Percentiles rank a stretch among this genome's conserved stretches.
phyloP scores from a whole-genome alignment of 2,888 invertebrate genomes.

The Phengaris alcon region DNA sequence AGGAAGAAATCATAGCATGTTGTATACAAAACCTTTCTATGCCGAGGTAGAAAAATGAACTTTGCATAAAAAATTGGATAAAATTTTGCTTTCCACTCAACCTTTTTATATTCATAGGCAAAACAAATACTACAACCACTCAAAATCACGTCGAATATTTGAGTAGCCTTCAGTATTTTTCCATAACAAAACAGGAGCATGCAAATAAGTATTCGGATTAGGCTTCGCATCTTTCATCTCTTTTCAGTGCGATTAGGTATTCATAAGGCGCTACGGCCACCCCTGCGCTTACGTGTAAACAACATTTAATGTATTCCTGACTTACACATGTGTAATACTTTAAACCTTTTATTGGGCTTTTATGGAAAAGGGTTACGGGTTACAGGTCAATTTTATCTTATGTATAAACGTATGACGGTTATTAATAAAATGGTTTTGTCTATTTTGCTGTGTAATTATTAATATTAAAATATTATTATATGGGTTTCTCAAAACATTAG shows the following conservation, averaged over 20 bases:
- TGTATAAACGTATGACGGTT: background rate
- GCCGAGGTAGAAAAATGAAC: background rate
- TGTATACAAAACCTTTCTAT: background rate
- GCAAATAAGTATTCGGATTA: conserved; percentile 66
- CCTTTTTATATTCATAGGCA: background rate
- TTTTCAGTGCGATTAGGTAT: conserved; percentile 66
- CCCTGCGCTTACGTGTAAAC: conserved; percentile 55
- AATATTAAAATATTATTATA: too few relatives aligned
- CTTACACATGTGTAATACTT: conserved; percentile 13
- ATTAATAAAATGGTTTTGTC: background rate
- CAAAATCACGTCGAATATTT: conserved; percentile 29
- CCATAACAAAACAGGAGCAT: conserved; percentile 50
- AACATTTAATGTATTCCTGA: conserved; percentile 37
- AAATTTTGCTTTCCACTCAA: background rate
- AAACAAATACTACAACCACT: conserved; percentile 7
- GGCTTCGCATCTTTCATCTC: conserved; percentile 64
- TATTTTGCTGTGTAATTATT: background rate
- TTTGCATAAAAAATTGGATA: background rate
- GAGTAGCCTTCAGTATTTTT: conserved; percentile 36
- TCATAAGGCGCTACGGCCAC: conserved; percentile 57
- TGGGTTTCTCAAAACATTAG: too few relatives aligned
- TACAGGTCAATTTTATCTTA: background rate
- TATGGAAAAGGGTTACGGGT: conserved; percentile 6
- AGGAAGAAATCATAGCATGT: too few relatives aligned
- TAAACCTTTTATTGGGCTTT: conserved; percentile 8